A percentile compares a stretch with the other conserved stretches of the same genome.
These are phyloP conservation scores for Mesocricetus auratus DNA, from an alignment of 2,113 vertebrate genomes.

Conservation along the genomic window DNA sequence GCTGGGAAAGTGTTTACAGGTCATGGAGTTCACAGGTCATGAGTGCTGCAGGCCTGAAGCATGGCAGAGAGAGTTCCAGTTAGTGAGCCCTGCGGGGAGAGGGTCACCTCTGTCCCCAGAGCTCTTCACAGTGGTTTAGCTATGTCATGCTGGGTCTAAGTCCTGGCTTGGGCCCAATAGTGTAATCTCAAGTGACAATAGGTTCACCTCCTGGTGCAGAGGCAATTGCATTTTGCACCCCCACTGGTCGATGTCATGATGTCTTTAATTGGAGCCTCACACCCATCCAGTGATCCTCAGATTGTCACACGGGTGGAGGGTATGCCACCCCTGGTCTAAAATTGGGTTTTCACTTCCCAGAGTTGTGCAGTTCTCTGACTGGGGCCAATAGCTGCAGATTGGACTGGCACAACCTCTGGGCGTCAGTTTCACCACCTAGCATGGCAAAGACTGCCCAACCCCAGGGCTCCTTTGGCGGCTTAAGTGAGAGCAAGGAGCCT, in stretches of 20 bases:
- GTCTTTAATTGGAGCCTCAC: not conserved
- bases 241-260: not conserved
- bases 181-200: not conserved
- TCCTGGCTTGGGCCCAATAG: rapidly evolving
- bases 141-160: too few species aligned
- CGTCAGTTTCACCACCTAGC: not conserved
- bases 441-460: not conserved
- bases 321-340: not conserved
- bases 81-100: not conserved
- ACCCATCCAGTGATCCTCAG: not conserved
- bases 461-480: rapidly evolving
- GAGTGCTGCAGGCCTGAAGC: not conserved
- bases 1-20: not conserved
- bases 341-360: not conserved
- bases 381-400: not conserved
- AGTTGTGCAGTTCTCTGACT: not conserved
- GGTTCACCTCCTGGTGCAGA: not conserved
- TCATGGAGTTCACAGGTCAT: not conserved
- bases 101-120: not conserved
- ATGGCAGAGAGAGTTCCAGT: not conserved
- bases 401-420: rapidly evolving
- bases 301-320: not conserved
- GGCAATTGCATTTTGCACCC: not conserved
- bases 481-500: not conserved
- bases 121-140: not conserved